phyloP scores from a whole-genome alignment of 1,140 invertebrate species.

The Doryteuthis pealeii region DNA sequence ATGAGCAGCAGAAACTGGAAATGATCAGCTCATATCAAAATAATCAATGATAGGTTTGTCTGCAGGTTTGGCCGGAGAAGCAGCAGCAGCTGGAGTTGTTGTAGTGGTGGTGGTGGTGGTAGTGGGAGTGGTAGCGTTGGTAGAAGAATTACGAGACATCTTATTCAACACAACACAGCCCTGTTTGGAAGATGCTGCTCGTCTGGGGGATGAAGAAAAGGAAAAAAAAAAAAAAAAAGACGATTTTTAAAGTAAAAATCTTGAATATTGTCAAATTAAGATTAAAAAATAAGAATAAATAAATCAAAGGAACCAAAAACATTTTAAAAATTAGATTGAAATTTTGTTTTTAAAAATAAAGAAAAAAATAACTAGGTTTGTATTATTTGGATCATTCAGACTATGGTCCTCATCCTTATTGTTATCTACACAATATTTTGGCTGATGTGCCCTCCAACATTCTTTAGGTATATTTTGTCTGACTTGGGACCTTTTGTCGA shows the following conservation, averaged over 20 bases:
- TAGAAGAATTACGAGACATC: neutral
- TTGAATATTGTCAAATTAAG: neutral
- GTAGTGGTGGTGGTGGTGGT: too few relatives aligned
- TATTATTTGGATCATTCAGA: too few relatives aligned
- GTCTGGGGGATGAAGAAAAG: constrained; percentile 12
- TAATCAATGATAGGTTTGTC: constrained; percentile 37
- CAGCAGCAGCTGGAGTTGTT: neutral
- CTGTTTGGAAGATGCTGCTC: constrained; percentile 22
- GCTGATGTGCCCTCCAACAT: too few relatives aligned
- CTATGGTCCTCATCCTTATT: too few relatives aligned
- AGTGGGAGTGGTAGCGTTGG: neutral
- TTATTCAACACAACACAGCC: constrained; percentile 20
- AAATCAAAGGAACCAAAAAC: too few relatives aligned
- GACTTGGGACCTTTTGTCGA: too few relatives aligned
- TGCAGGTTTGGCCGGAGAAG: constrained; percentile 11
- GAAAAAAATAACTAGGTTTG: neutral
- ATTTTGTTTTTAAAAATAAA: too few relatives aligned
- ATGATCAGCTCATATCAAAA: constrained; percentile 28
- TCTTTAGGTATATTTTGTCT: too few relatives aligned
- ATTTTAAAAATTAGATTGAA: neutral
- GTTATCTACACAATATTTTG: too few relatives aligned
- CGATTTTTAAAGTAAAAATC: neutral
- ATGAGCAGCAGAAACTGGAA: too few relatives aligned
- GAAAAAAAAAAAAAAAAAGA: neutral
- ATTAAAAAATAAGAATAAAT: neutral